phyloP scores from a whole-genome alignment of 1,140 invertebrate species.

The Drosophila pandora region DNA sequence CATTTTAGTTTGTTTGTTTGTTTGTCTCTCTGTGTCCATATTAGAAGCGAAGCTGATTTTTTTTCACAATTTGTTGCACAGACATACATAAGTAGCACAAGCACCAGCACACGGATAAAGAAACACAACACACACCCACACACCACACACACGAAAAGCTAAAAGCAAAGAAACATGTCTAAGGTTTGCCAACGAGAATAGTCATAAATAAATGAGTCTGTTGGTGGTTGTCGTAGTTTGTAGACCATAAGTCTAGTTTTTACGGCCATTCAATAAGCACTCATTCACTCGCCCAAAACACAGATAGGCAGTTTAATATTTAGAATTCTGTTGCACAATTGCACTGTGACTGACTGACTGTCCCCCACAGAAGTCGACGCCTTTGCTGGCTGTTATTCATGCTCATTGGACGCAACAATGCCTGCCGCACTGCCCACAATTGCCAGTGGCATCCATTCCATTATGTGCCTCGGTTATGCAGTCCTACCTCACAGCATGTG shows the following conservation, averaged over 20 bases:
- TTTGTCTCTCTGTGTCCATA: slow-evolving; percentile 66
- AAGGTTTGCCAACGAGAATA: slow-evolving; percentile 58
- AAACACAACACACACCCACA: slow-evolving; percentile 25
- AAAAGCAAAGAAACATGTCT: slow-evolving; percentile 63
- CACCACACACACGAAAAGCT: slow-evolving; percentile 30
- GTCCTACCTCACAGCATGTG: slow-evolving; percentile 29
- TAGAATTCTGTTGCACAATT: slow-evolving; percentile 47
- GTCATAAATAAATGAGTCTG: slow-evolving; percentile 36
- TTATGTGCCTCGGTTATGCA: slow-evolving; percentile 12
- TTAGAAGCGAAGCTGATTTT: slow-evolving; percentile 38
- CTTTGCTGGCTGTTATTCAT: slow-evolving; percentile 30
- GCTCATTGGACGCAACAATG: slow-evolving; percentile 44
- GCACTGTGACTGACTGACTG: slow-evolving; percentile 17
- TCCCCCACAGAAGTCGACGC: slow-evolving; percentile 38
- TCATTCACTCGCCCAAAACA: slow-evolving; percentile 27
- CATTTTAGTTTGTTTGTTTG: slow-evolving; percentile 29
- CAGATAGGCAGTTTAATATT: slow-evolving; percentile 11
- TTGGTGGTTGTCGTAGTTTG: slow-evolving; percentile 42
- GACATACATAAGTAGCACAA: slow-evolving; percentile 61
- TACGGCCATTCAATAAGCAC: slow-evolving; percentile 64
- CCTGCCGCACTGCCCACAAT: slow-evolving; percentile 32
- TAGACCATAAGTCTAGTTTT: slow-evolving; percentile 57
- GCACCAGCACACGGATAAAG: slow-evolving; percentile 42
- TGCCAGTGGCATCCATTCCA: slow-evolving; percentile 26
- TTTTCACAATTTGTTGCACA: slow-evolving; percentile 63